Evolutionary conservation across 2,113 vertebrate genomes (phyloP).

Genomic region (Lophochroa leadbeateri): DNA sequence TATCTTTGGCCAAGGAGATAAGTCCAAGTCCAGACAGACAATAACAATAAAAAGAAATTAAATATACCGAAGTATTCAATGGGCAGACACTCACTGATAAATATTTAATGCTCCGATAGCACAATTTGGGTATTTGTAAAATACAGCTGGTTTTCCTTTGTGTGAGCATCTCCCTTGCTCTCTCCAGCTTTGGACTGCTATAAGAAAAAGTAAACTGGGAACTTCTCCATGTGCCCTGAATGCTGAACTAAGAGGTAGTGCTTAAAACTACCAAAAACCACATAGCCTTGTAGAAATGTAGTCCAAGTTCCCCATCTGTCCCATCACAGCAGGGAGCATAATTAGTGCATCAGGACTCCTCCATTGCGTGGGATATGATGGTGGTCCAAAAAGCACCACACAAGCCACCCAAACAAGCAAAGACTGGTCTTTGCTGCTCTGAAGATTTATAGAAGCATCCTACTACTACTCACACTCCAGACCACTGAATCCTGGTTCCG

Average conservation of each 20-base stretch:
- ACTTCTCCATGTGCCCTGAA: background rate
- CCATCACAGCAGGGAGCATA: background rate
- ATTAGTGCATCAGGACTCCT: background rate
- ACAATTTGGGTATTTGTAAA: conserved; percentile 30
- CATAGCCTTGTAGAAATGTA: rapidly evolving
- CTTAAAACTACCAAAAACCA: background rate
- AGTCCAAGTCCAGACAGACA: conserved; percentile 45
- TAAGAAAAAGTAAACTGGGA: background rate
- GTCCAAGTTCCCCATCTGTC: background rate
- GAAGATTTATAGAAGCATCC: background rate
- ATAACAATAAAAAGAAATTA: conserved; percentile 50
- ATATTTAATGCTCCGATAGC: conserved; percentile 47
- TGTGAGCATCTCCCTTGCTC: background rate
- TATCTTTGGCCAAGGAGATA: conserved; percentile 32
- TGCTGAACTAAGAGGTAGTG: background rate
- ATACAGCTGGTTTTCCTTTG: background rate
- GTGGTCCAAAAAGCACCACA: background rate
- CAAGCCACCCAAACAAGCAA: background rate
- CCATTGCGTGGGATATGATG: background rate
- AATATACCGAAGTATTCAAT: conserved; percentile 37
- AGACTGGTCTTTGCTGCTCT: background rate
- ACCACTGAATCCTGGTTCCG: background rate
- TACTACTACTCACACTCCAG: background rate
- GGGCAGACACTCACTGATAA: conserved; percentile 41
- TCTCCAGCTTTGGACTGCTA: background rate